Evolutionary conservation across 1,140 invertebrate species (phyloP), one percentile per base, ranked within the genome.

Genomic region (Lethrus apterus): DNA sequence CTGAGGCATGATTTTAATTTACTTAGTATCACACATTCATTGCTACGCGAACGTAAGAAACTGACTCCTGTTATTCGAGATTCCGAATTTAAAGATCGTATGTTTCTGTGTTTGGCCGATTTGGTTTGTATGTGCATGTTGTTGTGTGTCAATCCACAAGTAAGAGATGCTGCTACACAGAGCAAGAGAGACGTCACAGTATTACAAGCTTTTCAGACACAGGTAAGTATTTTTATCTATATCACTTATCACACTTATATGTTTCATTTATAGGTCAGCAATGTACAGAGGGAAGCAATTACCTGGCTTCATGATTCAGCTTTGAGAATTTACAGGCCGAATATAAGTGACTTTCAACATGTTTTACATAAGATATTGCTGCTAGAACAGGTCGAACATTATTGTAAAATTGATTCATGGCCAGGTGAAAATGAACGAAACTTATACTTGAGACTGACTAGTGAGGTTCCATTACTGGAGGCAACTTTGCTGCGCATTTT

Each of bases 361-460:
- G 84, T 83, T 15, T 67, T 96, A 23, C 83, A 91, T 56, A 96
- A 96, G 68, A 75, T 93, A 40, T 72, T 94, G 57, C 79, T 95
- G 36, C 72, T 95, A 57, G 92, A 95, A 64, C 75, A 79, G 46
- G 69, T 80, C 1, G 92, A 96, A 46, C 79, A 85, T 30, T 95
- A 95, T 69, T 90, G 84, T 59, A 91, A 89, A 60, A 77, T 86
- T 48, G 94, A 98, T 67, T 92, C 88, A 64, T 98, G 93, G 92
- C 93, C 93, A 1, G 62, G 88, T 3, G 94, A 97, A 64, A 78
- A 78, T 15, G 91, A 95, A 55, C 72, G 89, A 45, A 74, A 73
- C 9, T 65, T 87, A 15, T 83, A 91, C 48, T 75, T 94, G 56
- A 71, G 90, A 35, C 65, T 94, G 23, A 84, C 86, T 23, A 84